Base-by-base conservation (phyloP, 2,888 invertebrate genomes). In the Cephus nigrinus region DNA sequence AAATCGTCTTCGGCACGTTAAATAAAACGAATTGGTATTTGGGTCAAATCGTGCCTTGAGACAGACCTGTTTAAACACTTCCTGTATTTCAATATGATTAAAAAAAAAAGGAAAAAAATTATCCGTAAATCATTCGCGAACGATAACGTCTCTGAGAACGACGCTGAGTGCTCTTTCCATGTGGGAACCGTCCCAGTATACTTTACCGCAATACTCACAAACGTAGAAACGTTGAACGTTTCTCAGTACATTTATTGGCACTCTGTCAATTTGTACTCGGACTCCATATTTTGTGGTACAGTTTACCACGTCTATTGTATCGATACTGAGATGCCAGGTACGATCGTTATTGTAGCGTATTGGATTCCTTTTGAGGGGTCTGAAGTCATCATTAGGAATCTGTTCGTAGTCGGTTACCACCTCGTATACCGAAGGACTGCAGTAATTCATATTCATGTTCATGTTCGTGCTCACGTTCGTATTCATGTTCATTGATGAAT, bases 131-230 rank as follows among this genome's bases (percentile, higher is more conserved):
- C 68, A 76, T 69, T 81, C 77, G 40, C 69, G 40, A 78, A 81
- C 77, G 72, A 88, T 83, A 31, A 88, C 78, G 77, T 87, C 83
- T 76, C 81, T 81, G 23, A 88, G 76, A 78, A 78, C 68, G 35
- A 77, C 80, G 34, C 84, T 84, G 1, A 89, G 78, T 1, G 79
- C 76, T 40, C 78, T 76, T 72, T 88, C 86, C 68, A 86, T 79
- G 12, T 93, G 92, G 3, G 89, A 88, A 2, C 93, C 93, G 81
- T 95, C 95, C 95, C 96, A 96, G 90, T 94, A 96, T 75, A 96
- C 92, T 89, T 95, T 95, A 0, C 96, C 97, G 92, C 97, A 97
- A 36, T 88, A 89, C 83, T 94, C 94, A 91, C 97, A 97, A 55
- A 96, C 91, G 84, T 94, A 94, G 87, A 95, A 96, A 79, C 92